A percentile compares a stretch with the other conserved stretches of the same genome.
phyloP scores from a whole-genome alignment of 2,888 invertebrate species.

The Phymatocera aterrima region DNA sequence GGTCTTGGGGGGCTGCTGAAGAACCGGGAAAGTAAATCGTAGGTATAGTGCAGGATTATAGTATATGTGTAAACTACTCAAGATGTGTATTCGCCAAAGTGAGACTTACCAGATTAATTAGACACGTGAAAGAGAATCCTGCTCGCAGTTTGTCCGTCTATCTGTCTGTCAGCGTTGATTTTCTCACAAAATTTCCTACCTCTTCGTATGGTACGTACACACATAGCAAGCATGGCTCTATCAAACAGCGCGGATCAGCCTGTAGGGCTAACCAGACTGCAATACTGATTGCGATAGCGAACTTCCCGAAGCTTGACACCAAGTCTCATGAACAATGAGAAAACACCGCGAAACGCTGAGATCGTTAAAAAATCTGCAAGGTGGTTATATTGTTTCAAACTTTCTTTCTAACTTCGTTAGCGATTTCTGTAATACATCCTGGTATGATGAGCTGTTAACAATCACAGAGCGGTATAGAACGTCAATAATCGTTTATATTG shows the following conservation, averaged over 20 bases:
- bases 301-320: constrained; percentile 7
- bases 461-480: too few relatives aligned
- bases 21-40: constrained; percentile 16
- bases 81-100: constrained; percentile 42
- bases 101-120: constrained; percentile 60
- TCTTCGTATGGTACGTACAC: neutral
- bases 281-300: neutral
- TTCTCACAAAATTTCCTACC: constrained; percentile 45
- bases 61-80: constrained; percentile 39
- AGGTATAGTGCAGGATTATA: constrained; percentile 7
- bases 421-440: neutral
- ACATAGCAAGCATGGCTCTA: neutral
- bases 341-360: neutral
- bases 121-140: constrained; percentile 47
- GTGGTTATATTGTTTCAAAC: neutral
- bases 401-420: neutral
- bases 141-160: too few relatives aligned
- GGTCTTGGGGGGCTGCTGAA: neutral
- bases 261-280: constrained; percentile 1
- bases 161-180: constrained; percentile 36
- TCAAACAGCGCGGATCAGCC: constrained; percentile 30
- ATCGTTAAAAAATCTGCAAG: neutral
- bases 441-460: too few relatives aligned
- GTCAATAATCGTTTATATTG: too few relatives aligned
- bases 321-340: neutral